Conservation (phyloP, 2,113 vertebrate genomes). For the Garra rufa region DNA sequence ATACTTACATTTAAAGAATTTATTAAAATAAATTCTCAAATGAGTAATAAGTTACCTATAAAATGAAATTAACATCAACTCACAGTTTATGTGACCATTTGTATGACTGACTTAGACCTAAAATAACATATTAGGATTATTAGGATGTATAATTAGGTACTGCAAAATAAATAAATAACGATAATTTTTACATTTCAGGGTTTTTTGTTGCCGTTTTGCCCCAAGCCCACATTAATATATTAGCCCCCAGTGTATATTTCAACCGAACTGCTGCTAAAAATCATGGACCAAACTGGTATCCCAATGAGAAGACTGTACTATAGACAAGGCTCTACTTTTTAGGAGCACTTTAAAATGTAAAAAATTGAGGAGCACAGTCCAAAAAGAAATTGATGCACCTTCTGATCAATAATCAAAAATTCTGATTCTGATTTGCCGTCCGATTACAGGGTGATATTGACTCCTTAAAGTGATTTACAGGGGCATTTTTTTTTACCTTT, state of each 20-base stretch:
- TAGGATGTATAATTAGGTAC: not conserved
- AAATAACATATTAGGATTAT: not conserved
- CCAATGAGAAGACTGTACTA: not conserved
- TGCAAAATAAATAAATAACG: not conserved
- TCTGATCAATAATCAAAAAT: too few relatives aligned
- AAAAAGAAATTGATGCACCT: too few relatives aligned
- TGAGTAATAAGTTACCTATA: not conserved
- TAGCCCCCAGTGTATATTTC: not conserved
- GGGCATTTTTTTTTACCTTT: too few relatives aligned
- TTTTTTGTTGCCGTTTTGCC: not conserved
- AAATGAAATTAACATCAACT: not conserved
- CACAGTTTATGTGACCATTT: not conserved
- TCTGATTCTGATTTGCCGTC: too few relatives aligned
- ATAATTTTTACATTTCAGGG: not conserved
- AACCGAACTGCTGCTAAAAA: not conserved
- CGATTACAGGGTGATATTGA: too few relatives aligned
- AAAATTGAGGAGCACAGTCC: too few relatives aligned
- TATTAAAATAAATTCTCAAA: not conserved
- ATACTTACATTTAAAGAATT: not conserved
- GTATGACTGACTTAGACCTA: not conserved
- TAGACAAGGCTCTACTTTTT: too few relatives aligned
- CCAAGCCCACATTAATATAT: not conserved
- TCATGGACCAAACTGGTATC: not conserved
- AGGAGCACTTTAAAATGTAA: too few relatives aligned
- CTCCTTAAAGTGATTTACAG: too few relatives aligned